Conservation (phyloP, 2,888 invertebrate genomes). For the Xestia xanthographa region DNA sequence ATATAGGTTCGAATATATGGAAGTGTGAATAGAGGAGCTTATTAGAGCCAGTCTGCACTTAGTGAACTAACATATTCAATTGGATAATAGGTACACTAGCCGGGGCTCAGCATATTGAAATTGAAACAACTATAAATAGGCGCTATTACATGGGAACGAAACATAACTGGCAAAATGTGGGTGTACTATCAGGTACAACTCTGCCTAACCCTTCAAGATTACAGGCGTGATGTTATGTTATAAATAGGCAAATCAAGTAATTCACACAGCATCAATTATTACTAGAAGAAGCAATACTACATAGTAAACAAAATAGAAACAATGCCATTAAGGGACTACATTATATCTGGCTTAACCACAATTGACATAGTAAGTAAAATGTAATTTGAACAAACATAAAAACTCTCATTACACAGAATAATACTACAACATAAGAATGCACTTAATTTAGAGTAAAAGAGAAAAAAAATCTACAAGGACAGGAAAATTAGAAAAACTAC, state of each 20-base stretch:
- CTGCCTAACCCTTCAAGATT: no score
- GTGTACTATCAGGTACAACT: no score
- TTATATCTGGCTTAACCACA: conserved; percentile 61
- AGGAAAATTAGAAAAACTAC: conserved; percentile 21
- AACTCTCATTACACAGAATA: conserved; percentile 54
- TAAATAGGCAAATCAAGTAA: not conserved
- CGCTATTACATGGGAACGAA: not conserved
- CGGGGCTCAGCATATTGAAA: not conserved
- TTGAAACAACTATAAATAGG: conserved; percentile 13
- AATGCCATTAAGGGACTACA: conserved; percentile 32
- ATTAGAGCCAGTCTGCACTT: conserved; percentile 20
- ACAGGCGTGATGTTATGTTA: not conserved
- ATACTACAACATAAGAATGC: conserved; percentile 38
- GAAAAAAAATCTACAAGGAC: conserved; percentile 14
- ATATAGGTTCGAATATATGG: conserved; percentile 68
- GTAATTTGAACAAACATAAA: conserved; percentile 54
- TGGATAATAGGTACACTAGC: not conserved
- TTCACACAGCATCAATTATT: not conserved
- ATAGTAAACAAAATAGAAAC: conserved; percentile 22
- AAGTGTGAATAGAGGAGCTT: conserved; percentile 69
- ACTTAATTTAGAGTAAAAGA: conserved; percentile 39
- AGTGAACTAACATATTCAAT: conserved; percentile 19
- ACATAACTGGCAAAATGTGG: no score
- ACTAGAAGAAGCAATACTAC: not conserved
- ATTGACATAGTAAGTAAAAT: conserved; percentile 61